Conservation (phyloP, 2,888 invertebrate genomes). For the Trachelus troglodyta region DNA sequence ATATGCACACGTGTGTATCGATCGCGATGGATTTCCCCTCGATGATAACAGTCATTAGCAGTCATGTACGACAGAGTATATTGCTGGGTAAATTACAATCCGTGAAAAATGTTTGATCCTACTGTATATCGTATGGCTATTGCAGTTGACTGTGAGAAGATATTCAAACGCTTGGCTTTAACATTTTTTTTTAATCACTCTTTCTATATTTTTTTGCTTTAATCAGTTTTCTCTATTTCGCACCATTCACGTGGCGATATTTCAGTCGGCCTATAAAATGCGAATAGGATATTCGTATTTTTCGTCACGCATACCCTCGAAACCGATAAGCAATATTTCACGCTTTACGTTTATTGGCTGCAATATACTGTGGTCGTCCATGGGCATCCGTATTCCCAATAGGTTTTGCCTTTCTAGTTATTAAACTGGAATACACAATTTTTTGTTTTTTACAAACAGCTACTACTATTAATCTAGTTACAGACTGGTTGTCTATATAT, state of each 20-base stretch:
- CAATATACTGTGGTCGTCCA: slow-evolving; percentile 27
- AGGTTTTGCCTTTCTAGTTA: slow-evolving; percentile 10
- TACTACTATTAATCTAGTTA: too few species aligned
- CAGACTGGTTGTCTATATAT: too few species aligned
- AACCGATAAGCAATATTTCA: slow-evolving; percentile 56
- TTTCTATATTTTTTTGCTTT: slow-evolving; percentile 7
- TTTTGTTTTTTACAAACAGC: background rate
- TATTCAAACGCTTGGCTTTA: too few species aligned
- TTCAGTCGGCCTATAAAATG: slow-evolving; percentile 22
- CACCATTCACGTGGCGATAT: slow-evolving; percentile 11
- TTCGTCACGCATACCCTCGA: slow-evolving; percentile 25
- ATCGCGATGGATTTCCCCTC: slow-evolving; percentile 26
- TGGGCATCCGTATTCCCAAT: background rate
- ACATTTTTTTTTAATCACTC: slow-evolving; percentile 8
- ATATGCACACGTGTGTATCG: slow-evolving; percentile 22
- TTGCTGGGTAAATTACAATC: too few species aligned
- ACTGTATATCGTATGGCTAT: too few species aligned
- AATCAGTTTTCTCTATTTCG: slow-evolving; percentile 15
- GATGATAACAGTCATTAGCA: too few species aligned
- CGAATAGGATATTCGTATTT: slow-evolving; percentile 22
- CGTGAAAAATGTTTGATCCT: too few species aligned
- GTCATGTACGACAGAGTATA: too few species aligned
- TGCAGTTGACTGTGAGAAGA: too few species aligned
- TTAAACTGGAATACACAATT: slow-evolving; percentile 9
- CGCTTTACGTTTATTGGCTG: slow-evolving; percentile 52